A percentile compares a stretch with the other conserved stretches of the same genome.
Evolutionary conservation across 2,888 invertebrate species (phyloP).

Genomic region (Clistopyga incitator): DNA sequence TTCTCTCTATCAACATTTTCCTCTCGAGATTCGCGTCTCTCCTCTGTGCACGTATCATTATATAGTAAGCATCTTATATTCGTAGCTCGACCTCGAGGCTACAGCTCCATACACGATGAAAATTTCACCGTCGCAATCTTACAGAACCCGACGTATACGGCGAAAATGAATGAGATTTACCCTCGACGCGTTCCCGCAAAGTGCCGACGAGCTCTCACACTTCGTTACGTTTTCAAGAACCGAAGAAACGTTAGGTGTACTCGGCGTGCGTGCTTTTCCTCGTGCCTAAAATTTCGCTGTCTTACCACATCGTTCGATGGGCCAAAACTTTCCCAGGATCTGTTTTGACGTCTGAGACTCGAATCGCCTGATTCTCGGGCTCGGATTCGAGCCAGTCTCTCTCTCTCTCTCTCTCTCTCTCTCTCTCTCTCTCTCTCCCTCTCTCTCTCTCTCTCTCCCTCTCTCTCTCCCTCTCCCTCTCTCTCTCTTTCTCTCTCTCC

Average conservation of each 20-base stretch:
- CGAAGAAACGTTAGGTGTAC: constrained; percentile 42
- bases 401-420: no score
- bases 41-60: background rate
- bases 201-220: constrained; percentile 53
- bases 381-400: background rate
- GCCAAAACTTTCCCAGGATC: constrained; percentile 31
- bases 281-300: background rate
- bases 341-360: background rate
- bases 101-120: constrained; percentile 28
- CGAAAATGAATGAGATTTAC: constrained; percentile 58
- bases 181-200: constrained; percentile 35
- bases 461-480: no score
- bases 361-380: constrained; percentile 4
- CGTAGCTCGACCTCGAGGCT: constrained; percentile 21
- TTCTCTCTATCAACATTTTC: constrained; percentile 2
- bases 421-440: no score
- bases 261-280: constrained; percentile 29
- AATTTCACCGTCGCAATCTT: constrained; percentile 33
- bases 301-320: background rate
- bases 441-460: no score
- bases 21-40: constrained; percentile 6
- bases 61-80: constrained; percentile 16
- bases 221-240: constrained; percentile 53
- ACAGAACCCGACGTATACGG: background rate
- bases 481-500: no score